Conservation (phyloP, 2,888 invertebrate genomes). For the Dryobotodes eremita region DNA sequence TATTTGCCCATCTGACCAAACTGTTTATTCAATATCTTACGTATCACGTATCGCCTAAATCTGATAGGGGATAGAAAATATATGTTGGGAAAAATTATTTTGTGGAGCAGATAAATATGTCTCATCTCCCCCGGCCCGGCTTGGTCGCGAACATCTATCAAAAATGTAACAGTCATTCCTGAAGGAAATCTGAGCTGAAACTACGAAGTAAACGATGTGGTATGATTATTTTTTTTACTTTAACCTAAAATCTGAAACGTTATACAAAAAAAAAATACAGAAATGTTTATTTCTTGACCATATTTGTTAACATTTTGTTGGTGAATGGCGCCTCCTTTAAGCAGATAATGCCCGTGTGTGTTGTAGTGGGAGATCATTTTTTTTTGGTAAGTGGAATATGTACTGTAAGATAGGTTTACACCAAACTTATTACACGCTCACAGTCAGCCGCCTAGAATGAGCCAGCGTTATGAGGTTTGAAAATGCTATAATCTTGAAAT, state of each 20-base stretch:
- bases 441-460: neutral
- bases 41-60: constrained; percentile 66
- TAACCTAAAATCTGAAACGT: no score
- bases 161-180: constrained; percentile 79
- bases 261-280: no score
- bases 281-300: no score
- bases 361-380: no score
- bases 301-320: no score
- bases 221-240: constrained; percentile 18
- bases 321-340: no score
- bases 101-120: constrained; percentile 81
- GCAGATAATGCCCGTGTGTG: no score
- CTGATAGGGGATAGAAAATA: constrained; percentile 68
- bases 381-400: neutral
- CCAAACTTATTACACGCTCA: neutral
- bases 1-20: constrained; percentile 66
- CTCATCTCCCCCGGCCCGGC: constrained; percentile 61
- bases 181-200: constrained; percentile 67
- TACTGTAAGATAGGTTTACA: neutral
- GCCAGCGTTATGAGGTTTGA: neutral
- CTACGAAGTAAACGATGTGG: constrained; percentile 48
- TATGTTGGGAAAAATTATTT: constrained; percentile 80
- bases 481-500: no score
- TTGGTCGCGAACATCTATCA: constrained; percentile 78
- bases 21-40: constrained; percentile 71